A percentile compares a stretch with the other conserved stretches of the same genome.
Conservation (phyloP, 2,797 vertebrate species). For the Onychomys arenicola region DNA sequence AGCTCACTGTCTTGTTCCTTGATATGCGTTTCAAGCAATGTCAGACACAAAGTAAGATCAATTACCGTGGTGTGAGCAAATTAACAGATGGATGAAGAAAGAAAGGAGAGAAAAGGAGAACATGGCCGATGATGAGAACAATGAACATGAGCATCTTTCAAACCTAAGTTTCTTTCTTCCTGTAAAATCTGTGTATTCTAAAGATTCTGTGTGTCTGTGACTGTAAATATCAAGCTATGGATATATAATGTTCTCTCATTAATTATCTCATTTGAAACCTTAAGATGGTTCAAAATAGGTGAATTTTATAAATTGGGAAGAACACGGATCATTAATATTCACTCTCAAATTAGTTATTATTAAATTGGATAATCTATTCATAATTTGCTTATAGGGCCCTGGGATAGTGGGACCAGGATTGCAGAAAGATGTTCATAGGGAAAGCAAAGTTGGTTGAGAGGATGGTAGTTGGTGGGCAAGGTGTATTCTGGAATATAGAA, state of each 20-base stretch:
- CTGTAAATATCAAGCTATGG: not conserved
- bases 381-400: not conserved
- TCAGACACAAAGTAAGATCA: not conserved
- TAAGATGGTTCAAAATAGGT: slow-evolving; percentile 37
- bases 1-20: not conserved
- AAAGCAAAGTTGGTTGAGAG: not conserved
- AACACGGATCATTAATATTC: not conserved
- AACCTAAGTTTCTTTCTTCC: not conserved
- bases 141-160: not conserved
- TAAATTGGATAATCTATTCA: not conserved
- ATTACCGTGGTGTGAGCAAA: not conserved
- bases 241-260: not conserved
- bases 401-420: not conserved
- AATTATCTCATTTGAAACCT: not conserved
- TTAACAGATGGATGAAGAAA: not conserved
- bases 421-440: not conserved
- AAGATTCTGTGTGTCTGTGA: not conserved
- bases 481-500: not conserved
- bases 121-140: not conserved
- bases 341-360: not conserved
- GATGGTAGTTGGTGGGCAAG: not conserved
- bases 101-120: not conserved
- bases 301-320: not conserved
- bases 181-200: not conserved
- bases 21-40: not conserved